These are phyloP conservation scores for Drosophila atripex DNA, from an alignment of 2,888 invertebrate species.

Conservation along the genomic window DNA sequence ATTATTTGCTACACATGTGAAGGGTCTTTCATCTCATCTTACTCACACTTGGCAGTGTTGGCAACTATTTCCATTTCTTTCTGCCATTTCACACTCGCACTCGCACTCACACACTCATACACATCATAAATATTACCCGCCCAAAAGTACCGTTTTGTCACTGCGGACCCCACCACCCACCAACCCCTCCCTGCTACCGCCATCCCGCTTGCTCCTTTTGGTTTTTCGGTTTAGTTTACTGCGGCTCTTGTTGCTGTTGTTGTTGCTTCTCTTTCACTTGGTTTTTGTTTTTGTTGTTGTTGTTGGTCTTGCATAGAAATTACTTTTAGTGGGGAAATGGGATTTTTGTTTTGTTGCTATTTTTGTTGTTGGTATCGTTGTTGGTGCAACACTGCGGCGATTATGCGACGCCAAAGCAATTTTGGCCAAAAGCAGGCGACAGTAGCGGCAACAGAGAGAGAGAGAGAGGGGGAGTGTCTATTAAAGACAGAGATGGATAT, in stretches of 20 bases:
- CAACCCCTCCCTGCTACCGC: too few species aligned
- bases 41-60: not conserved
- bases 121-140: slow-evolving; percentile 62
- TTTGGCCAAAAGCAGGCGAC: slow-evolving; percentile 16
- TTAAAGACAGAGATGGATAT: not conserved
- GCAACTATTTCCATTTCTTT: slow-evolving; percentile 6
- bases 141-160: slow-evolving; percentile 63
- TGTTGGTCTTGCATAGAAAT: slow-evolving; percentile 55
- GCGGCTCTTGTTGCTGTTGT: slow-evolving; percentile 23
- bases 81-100: slow-evolving; percentile 9
- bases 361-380: slow-evolving; percentile 17
- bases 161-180: not conserved
- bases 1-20: slow-evolving; percentile 45
- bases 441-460: slow-evolving; percentile 1
- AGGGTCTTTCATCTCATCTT: slow-evolving; percentile 7
- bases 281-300: slow-evolving; percentile 5
- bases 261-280: too few species aligned
- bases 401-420: slow-evolving; percentile 55
- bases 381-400: slow-evolving; percentile 40
- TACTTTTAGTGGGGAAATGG: slow-evolving; percentile 45
- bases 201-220: not conserved
- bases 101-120: slow-evolving; percentile 23
- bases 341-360: slow-evolving; percentile 26
- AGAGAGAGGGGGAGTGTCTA: not conserved
- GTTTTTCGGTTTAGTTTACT: not conserved